These are phyloP conservation scores for Egretta garzetta DNA, from an alignment of 2,113 vertebrate genomes.

Conservation along the genomic window DNA sequence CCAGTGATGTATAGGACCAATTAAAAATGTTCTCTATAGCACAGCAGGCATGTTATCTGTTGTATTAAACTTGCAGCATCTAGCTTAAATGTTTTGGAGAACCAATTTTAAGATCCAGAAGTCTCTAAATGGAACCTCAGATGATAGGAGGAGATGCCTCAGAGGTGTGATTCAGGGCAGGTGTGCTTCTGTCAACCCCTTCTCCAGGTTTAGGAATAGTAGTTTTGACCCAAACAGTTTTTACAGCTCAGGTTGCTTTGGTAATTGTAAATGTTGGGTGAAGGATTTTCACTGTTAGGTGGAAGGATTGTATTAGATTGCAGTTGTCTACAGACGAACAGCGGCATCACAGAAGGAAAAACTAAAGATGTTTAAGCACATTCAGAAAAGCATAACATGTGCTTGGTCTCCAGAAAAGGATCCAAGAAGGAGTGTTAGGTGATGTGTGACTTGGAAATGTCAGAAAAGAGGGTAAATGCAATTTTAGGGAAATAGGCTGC, in stretches of 20 bases:
- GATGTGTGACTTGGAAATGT: background rate
- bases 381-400: background rate
- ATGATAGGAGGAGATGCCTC: background rate
- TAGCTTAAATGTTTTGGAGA: background rate
- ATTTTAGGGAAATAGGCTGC: background rate
- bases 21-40: background rate
- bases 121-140: background rate
- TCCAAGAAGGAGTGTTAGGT: background rate
- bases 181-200: background rate
- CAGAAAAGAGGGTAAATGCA: background rate
- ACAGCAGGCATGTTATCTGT: background rate
- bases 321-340: background rate
- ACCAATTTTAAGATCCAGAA: background rate
- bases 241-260: background rate
- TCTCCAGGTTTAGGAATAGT: background rate
- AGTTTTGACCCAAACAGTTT: background rate
- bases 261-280: background rate
- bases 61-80: background rate
- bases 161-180: background rate
- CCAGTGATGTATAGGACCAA: background rate
- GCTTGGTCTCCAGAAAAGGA: background rate
- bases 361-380: background rate
- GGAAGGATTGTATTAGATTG: background rate
- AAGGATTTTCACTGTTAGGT: background rate
- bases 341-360: background rate